A percentile compares a stretch with the other conserved stretches of the same genome.
Evolutionary conservation across 53 echinoderm and acorn worm species (phyloP).

Genomic region (Antedon mediterranea): DNA sequence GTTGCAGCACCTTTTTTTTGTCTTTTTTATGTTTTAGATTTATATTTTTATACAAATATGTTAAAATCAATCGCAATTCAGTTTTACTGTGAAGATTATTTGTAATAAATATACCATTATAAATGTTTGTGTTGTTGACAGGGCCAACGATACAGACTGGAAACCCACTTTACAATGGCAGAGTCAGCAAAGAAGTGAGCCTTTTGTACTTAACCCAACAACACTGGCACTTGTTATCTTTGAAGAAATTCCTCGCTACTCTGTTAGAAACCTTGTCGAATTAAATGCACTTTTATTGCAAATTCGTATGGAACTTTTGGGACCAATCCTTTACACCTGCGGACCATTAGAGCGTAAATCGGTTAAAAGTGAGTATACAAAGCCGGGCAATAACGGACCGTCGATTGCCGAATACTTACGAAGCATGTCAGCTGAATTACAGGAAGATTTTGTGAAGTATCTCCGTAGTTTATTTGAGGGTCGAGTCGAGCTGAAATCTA

Average conservation of each 20-base stretch:
- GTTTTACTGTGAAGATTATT: no score
- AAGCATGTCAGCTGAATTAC: slow-evolving; percentile 33
- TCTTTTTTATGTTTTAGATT: no score
- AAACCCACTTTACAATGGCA: background rate
- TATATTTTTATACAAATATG: no score
- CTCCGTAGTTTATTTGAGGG: slow-evolving; percentile 28
- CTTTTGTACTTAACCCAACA: slow-evolving; percentile 32
- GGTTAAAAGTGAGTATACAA: slow-evolving; percentile 6
- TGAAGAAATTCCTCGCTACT: slow-evolving; percentile 66
- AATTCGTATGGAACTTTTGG: slow-evolving; percentile 66
- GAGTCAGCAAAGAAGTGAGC: background rate
- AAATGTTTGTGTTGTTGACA: background rate
- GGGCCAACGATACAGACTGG: background rate
- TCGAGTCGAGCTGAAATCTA: background rate
- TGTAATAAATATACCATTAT: no score
- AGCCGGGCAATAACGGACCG: slow-evolving; percentile 49
- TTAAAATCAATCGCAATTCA: no score
- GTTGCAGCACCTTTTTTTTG: no score
- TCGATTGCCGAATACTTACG: slow-evolving; percentile 35
- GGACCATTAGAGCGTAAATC: slow-evolving; percentile 53
- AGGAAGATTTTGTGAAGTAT: slow-evolving; percentile 48
- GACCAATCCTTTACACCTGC: slow-evolving; percentile 59
- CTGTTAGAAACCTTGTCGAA: slow-evolving; percentile 24
- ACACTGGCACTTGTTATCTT: slow-evolving; percentile 61
- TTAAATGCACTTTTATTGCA: slow-evolving; percentile 41